Base-by-base conservation (phyloP, 2,888 invertebrate species). In the Napeogenes sylphis region DNA sequence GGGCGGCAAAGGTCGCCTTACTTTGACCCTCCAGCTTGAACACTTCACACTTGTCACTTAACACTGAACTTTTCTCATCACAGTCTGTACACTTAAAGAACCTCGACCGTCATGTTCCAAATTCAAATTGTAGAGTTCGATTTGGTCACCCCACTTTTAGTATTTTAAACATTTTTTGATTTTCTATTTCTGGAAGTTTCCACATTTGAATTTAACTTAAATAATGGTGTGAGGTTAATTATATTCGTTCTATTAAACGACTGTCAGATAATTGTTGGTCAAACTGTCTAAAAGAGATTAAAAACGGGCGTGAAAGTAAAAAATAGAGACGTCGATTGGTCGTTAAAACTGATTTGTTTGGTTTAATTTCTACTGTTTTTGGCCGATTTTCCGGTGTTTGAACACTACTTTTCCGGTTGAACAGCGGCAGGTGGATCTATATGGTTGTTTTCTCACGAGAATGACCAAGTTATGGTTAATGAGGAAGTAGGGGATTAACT, bases 1-100 rank as follows among this genome's bases (percentile, higher is more conserved):
- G 92, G 91, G 92, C 92, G 87, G 94, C 93, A 80, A 92, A 91
- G 77, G 93, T 92, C 76, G 94, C 92, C 84, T 93, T 93, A 81
- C 91, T 89, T 82, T 92, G 92, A 65, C 89, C 87, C 92, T 93
- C 93, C 94, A 93, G 93, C 89, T 92, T 93, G 83, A 66, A 66
- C 78, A 82, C 76, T 78, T 69, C 62, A 62, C 71, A 82, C 82
- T 76, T 56, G 80, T 82, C 81, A 78, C 64, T 60, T 65, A 51
- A 42, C 42, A 42, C 42, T 42, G 42, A 42, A 70, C 60, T 64
- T 66, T 66, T 65, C 63, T 63, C 61, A 58, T 64, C 68, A 66
- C 63, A 38, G 33, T 56, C 62, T 70, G 47, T 38, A 67, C 75
- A 75, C 73, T 66, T 70, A 66, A 72, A 72, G 56, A 63, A 71